Evolutionary conservation across 2,888 invertebrate genomes (phyloP).

Genomic region (Hemistola chrysoprasaria): DNA sequence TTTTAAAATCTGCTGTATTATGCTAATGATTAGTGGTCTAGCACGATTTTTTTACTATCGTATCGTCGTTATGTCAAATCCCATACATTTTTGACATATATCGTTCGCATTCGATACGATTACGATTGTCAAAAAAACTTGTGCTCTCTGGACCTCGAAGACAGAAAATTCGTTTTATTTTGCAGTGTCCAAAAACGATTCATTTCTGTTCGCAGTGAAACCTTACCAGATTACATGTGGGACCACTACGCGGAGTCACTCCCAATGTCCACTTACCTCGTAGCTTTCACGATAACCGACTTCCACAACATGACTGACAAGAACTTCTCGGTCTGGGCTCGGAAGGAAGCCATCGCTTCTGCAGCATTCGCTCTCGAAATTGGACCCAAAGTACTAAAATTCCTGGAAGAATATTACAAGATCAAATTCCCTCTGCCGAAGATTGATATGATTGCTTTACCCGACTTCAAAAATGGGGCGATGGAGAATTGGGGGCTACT

Average conservation of each 20-base stretch:
- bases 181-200: too few relatives aligned
- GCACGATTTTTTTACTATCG: too few relatives aligned
- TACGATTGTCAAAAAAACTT: too few relatives aligned
- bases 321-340: slow-evolving; percentile 87
- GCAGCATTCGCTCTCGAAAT: slow-evolving; percentile 89
- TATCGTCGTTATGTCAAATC: too few relatives aligned
- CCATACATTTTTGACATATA: too few relatives aligned
- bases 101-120: too few relatives aligned
- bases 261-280: slow-evolving; percentile 95
- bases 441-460: slow-evolving; percentile 95
- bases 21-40: too few relatives aligned
- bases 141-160: too few relatives aligned
- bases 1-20: too few relatives aligned
- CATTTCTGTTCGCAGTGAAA: too few relatives aligned
- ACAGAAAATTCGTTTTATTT: too few relatives aligned
- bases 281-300: slow-evolving; percentile 92
- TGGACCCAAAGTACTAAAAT: slow-evolving; percentile 87
- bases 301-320: slow-evolving; percentile 83
- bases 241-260: slow-evolving; percentile 90
- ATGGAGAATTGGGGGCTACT: slow-evolving; percentile 95
- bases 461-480: slow-evolving; percentile 94
- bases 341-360: slow-evolving; percentile 86
- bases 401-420: slow-evolving; percentile 88
- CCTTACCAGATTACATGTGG: slow-evolving; percentile 85
- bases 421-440: slow-evolving; percentile 90